Evolutionary conservation across 2,888 invertebrate genomes (phyloP).

Genomic region (Chironomus tentans): DNA sequence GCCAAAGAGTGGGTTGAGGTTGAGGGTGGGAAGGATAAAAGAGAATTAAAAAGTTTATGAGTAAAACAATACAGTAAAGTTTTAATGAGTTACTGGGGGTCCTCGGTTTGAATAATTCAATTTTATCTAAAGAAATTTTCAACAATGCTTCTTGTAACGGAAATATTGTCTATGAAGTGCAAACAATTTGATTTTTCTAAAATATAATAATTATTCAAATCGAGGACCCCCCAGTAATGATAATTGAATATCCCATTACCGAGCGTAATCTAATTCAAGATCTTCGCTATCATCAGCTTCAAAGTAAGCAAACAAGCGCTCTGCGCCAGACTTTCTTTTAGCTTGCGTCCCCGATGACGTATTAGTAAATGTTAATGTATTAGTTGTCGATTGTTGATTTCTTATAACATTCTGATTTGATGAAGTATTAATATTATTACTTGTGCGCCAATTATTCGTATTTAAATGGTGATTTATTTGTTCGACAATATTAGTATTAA

Average conservation of each 20-base stretch:
- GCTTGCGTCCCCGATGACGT: slow-evolving; percentile 32
- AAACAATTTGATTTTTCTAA: too few relatives aligned
- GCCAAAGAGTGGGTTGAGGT: background rate
- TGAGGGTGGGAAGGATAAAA: background rate
- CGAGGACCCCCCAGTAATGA: too few relatives aligned
- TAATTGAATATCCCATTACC: slow-evolving; percentile 34
- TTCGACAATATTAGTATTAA: slow-evolving; percentile 20
- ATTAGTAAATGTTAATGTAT: slow-evolving; percentile 31
- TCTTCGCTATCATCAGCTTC: slow-evolving; percentile 65
- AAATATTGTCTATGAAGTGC: too few relatives aligned
- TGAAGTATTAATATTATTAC: slow-evolving; percentile 5
- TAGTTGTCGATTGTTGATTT: background rate
- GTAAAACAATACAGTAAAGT: background rate
- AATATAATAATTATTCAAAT: too few relatives aligned
- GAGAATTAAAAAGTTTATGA: slow-evolving; percentile 28
- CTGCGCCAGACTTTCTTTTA: slow-evolving; percentile 52
- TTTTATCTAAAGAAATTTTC: too few relatives aligned
- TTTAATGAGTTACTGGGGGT: too few relatives aligned
- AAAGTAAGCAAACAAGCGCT: slow-evolving; percentile 61
- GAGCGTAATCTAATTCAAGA: slow-evolving; percentile 43
- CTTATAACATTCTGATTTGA: slow-evolving; percentile 2
- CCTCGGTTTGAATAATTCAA: too few relatives aligned
- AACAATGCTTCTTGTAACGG: too few relatives aligned
- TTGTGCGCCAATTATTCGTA: slow-evolving; percentile 26
- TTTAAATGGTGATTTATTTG: slow-evolving; percentile 23